Conservation (phyloP, 2,888 invertebrate species). For the Gortyna flavago region DNA sequence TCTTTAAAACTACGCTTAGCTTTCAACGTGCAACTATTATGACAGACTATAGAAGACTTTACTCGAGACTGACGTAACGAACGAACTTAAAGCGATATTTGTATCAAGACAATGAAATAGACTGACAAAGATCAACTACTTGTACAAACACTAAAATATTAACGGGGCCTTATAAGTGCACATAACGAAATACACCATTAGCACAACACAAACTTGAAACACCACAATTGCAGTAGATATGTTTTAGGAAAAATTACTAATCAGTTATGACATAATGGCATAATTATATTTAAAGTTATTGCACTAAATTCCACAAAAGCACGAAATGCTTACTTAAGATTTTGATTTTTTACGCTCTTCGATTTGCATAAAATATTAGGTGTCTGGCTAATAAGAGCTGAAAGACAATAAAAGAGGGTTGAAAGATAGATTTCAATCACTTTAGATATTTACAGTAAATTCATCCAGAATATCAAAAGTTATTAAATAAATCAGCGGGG, state of each 20-base stretch:
- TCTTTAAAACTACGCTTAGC: slow-evolving; percentile 85
- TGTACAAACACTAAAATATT: slow-evolving; percentile 73
- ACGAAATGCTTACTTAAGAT: neutral
- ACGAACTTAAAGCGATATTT: slow-evolving; percentile 34
- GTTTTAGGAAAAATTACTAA: slow-evolving; percentile 38
- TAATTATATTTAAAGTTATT: slow-evolving; percentile 13
- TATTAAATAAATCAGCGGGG: neutral
- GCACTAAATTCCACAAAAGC: slow-evolving; percentile 8
- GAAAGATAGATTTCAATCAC: neutral
- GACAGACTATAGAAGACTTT: slow-evolving; percentile 64
- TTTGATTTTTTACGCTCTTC: neutral
- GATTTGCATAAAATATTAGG: neutral
- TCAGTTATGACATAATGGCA: slow-evolving; percentile 37
- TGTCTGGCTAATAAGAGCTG: neutral
- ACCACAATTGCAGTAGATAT: slow-evolving; percentile 70
- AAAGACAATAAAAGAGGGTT: slow-evolving; percentile 3
- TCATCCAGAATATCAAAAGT: neutral
- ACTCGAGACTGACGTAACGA: slow-evolving; percentile 58
- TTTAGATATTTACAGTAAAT: neutral
- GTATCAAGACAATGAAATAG: slow-evolving; percentile 52
- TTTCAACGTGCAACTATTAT: slow-evolving; percentile 80
- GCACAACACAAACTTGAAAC: slow-evolving; percentile 72
- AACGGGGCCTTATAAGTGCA: slow-evolving; percentile 72
- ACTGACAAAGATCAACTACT: slow-evolving; percentile 67
- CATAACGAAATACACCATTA: slow-evolving; percentile 67